These are phyloP conservation scores for Garrulus glandarius DNA, from an alignment of 2,797 vertebrate species.

Conservation along the genomic window DNA sequence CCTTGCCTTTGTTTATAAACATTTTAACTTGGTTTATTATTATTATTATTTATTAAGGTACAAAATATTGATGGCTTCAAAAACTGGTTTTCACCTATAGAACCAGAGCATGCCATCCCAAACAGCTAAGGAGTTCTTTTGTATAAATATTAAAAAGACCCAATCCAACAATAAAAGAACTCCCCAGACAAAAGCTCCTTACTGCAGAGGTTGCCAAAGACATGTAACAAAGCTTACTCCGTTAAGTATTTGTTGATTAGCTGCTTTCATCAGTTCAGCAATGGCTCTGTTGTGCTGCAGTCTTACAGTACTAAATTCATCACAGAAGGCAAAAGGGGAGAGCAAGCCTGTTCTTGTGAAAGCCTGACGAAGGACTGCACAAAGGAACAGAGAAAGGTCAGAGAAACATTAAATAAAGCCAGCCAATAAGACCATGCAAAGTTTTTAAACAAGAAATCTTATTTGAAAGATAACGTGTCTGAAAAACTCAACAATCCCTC, in stretches of 20 bases:
- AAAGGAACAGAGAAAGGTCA: not conserved
- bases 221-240: conserved; percentile 77
- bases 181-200: not conserved
- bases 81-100: not conserved
- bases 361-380: conserved; percentile 83
- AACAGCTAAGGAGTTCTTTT: not conserved
- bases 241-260: conserved; percentile 70
- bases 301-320: conserved; percentile 93
- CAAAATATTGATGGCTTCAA: not conserved
- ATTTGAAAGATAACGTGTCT: not conserved
- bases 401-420: not conserved
- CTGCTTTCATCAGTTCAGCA: conserved; percentile 88
- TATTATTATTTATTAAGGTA: not conserved
- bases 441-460: not conserved
- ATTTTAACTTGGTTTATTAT: not conserved
- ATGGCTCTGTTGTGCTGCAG: conserved; percentile 94
- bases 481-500: not conserved
- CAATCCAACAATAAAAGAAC: not conserved
- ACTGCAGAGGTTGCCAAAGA: not conserved
- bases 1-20: not conserved
- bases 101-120: not conserved
- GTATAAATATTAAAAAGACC: not conserved
- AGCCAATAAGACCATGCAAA: not conserved
- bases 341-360: conserved; percentile 90
- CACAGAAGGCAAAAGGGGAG: conserved; percentile 90